Evolutionary conservation across 2,113 vertebrate species (phyloP), one percentile per base, ranked within the genome.

Genomic region (Pan paniscus): DNA sequence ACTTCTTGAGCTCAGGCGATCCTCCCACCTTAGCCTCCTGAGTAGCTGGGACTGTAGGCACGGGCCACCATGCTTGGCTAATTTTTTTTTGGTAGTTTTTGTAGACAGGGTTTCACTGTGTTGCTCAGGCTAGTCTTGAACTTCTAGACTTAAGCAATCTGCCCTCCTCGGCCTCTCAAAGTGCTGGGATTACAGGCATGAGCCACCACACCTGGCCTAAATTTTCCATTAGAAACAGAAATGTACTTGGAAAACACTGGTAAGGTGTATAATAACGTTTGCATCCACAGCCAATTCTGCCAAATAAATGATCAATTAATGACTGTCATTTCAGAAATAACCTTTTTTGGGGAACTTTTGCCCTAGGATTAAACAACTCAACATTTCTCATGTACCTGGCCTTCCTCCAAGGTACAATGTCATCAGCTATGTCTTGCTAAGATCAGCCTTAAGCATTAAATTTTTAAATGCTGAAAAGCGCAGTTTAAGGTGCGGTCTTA

Each of bases 251-350:
- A 76, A 86, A 73, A 59, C n/a, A 25, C 0, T 23, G 50, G 5
- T 5, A 67, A 82, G 22, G 17, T 4, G 0, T 3, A 1, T 46
- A 40, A 8, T n/a, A 13, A 61, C 1, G 5, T 20, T 79, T 30
- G 52, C 22, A n/a, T 20, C 20, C 9, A 9, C 80, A 18, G 38
- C 38, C 70, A 13, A 6, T 10, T 52, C 57, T 57, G 88, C 43
- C 81, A 78, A 80, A 52, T 5, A 32, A 25, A n/a, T 30, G 73
- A 52, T 38, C 38, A 2, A 18, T 14, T 3, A 23, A 30, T 5
- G 25, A 83, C 64, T 61, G 38, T 27, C 57, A 30, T 27, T 81
- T 78, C 64, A 22, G 52, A 94, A 64, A 70, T 11, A 27, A 16
- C 48, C 25, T 52, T 22, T 78, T 78, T 52, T 2, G 1, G 81